Conservation (phyloP, 37 sponge, comb jelly and placozoan species). For the Oscarella lobularis region DNA sequence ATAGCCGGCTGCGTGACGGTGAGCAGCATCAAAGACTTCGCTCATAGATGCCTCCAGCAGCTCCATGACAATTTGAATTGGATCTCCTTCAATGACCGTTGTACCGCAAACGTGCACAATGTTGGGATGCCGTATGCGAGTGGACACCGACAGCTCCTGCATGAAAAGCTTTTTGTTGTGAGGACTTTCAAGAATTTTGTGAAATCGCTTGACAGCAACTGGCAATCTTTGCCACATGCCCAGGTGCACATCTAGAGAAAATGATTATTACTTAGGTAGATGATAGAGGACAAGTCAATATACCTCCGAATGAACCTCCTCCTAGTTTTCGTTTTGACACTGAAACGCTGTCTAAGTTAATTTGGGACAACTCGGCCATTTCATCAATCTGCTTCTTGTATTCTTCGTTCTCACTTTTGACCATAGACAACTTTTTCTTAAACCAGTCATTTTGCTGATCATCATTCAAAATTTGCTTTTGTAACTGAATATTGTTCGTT, state of each 20-base stretch:
- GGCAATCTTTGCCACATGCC: not conserved
- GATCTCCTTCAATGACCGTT: not conserved
- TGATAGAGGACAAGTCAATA: too few species aligned
- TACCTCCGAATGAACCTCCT: not conserved
- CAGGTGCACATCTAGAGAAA: not conserved
- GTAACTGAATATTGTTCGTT: not conserved
- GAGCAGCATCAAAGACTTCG: not conserved
- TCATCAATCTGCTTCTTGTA: not conserved
- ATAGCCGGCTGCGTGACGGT: not conserved
- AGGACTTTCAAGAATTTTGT: not conserved
- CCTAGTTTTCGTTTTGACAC: too few species aligned
- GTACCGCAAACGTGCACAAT: not conserved
- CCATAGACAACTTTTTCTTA: too few species aligned
- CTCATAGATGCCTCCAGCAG: not conserved
- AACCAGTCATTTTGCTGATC: too few species aligned
- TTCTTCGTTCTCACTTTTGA: not conserved
- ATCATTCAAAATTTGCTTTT: too few species aligned
- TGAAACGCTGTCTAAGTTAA: too few species aligned
- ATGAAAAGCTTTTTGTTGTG: not conserved
- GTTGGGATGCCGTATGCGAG: not conserved
- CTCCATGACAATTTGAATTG: conserved; percentile 1
- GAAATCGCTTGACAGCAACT: not conserved
- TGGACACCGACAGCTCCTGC: not conserved
- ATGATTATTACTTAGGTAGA: too few species aligned
- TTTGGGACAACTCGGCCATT: too few species aligned